Conservation (phyloP, 1,140 invertebrate species). For the Leptinotarsa undecemlineata region DNA sequence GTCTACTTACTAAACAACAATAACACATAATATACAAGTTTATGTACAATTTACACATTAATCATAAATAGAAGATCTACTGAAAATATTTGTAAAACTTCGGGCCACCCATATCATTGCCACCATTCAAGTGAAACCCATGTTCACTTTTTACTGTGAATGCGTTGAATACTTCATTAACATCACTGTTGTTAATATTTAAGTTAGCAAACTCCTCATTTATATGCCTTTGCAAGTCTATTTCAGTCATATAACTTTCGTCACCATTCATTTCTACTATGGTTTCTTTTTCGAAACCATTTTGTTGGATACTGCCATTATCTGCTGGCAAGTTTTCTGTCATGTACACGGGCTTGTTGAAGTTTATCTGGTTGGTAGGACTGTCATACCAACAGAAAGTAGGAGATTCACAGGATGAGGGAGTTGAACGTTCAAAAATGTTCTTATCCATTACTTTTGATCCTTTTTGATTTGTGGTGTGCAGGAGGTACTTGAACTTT, state of each 20-base stretch:
- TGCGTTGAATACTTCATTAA: constrained; percentile 34
- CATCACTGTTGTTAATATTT: constrained; percentile 36
- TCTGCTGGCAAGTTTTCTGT: constrained; percentile 31
- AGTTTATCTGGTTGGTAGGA: constrained; percentile 49
- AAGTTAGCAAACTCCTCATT: constrained; percentile 49
- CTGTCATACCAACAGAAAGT: constrained; percentile 48
- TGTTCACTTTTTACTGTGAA: constrained; percentile 33
- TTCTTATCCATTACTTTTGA: constrained; percentile 34
- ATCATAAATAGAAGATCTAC: constrained; percentile 22
- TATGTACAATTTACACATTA: constrained; percentile 37
- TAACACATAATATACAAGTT: constrained; percentile 28
- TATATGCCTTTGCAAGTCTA: constrained; percentile 45
- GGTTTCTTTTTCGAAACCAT: constrained; percentile 26
- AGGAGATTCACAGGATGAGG: constrained; percentile 43
- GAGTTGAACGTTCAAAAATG: constrained; percentile 36
- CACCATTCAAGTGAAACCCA: constrained; percentile 22
- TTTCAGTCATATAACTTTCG: constrained; percentile 29
- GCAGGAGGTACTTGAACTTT: constrained; percentile 54
- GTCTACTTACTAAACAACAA: constrained; percentile 29
- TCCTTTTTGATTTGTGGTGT: constrained; percentile 46
- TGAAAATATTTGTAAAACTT: constrained; percentile 49
- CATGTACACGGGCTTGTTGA: constrained; percentile 49
- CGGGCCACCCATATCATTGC: constrained; percentile 33
- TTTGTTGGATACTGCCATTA: not conserved
- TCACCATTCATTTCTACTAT: not conserved